Percentiles rank a stretch among this genome's conserved stretches.
phyloP scores from a whole-genome alignment of 2,113 vertebrate genomes.

The Chloebia gouldiae region DNA sequence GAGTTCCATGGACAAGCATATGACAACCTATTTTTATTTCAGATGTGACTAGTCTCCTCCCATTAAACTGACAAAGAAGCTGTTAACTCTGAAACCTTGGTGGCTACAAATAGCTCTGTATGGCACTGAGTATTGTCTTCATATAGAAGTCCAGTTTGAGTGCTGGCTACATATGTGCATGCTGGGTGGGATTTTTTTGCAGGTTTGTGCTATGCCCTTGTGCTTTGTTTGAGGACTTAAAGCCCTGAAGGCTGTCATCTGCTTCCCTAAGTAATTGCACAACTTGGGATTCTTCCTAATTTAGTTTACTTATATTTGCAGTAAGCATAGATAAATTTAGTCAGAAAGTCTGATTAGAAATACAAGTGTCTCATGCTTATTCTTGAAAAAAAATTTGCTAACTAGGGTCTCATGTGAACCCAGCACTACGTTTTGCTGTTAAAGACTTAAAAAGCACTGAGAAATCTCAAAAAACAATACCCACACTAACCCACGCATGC shows the following conservation, averaged over 20 bases:
- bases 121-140: background rate
- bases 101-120: background rate
- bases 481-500: background rate
- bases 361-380: background rate
- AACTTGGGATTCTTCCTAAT: background rate
- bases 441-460: background rate
- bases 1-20: background rate
- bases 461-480: background rate
- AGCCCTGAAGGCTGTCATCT: background rate
- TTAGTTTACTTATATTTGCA: background rate
- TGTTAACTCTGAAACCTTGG: background rate
- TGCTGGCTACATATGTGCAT: fast-evolving
- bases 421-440: background rate
- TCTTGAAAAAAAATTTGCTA: background rate
- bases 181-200: background rate
- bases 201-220: background rate
- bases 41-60: background rate
- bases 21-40: constrained; percentile 27
- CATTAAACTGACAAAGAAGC: background rate
- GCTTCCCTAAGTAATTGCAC: background rate
- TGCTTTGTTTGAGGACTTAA: background rate
- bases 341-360: background rate
- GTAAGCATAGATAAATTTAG: background rate
- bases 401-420: background rate
- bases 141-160: background rate